Evolutionary conservation across 2,888 invertebrate species (phyloP).

Genomic region (Drosophila atroscutellata): DNA sequence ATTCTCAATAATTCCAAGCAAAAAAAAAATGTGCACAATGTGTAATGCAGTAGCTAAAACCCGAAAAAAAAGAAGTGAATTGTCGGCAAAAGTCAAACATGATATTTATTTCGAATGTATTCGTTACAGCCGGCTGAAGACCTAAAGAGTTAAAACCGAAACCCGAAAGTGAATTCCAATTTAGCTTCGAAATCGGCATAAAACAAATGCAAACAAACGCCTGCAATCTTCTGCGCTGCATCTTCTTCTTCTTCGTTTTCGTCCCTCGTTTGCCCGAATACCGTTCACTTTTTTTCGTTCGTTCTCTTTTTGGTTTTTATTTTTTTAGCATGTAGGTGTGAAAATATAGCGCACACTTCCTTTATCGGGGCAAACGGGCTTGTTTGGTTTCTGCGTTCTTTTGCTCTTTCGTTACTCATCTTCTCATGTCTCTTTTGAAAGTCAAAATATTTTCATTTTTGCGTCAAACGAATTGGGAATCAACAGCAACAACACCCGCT

Average conservation of each 20-base stretch:
- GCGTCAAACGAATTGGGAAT: constrained; percentile 14
- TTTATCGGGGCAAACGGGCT: constrained; percentile 65
- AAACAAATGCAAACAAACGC: constrained; percentile 54
- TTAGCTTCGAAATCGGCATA: constrained; percentile 49
- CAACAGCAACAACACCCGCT: constrained; percentile 12
- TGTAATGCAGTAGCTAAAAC: constrained; percentile 75
- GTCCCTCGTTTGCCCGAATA: constrained; percentile 37
- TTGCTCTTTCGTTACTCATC: constrained; percentile 1
- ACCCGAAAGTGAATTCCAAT: constrained; percentile 33
- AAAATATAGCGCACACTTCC: constrained; percentile 78
- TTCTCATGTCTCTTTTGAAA: constrained; percentile 20
- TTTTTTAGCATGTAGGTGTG: constrained; percentile 83
- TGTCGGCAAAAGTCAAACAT: constrained; percentile 74
- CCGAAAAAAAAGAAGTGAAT: constrained; percentile 17
- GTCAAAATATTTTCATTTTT: constrained; percentile 62
- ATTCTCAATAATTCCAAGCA: constrained; percentile 60
- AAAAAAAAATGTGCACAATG: constrained; percentile 36
- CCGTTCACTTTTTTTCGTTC: constrained; percentile 44
- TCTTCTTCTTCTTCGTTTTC: constrained; percentile 7
- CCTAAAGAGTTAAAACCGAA: constrained; percentile 49
- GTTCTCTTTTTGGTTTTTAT: constrained; percentile 35
- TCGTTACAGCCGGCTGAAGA: constrained; percentile 62
- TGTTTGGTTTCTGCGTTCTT: constrained; percentile 42
- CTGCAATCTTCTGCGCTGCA: constrained; percentile 20
- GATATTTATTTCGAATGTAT: constrained; percentile 31